Evolutionary conservation across 1,140 invertebrate species (phyloP).

Genomic region (Trachelipus rathkii): DNA sequence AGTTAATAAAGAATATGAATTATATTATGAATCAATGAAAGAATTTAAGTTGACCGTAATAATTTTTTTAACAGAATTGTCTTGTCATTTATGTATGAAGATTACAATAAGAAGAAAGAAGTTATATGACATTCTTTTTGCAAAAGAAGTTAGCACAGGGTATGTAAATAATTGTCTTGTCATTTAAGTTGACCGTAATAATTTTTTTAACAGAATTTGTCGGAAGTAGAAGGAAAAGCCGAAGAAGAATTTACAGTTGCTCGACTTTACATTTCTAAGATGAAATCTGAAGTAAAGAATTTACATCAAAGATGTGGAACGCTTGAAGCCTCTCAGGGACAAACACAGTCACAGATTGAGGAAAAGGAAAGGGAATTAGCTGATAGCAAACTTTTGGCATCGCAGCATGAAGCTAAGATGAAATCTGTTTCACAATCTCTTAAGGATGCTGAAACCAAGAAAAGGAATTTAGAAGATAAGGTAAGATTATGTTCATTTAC

Average conservation of each 20-base stretch:
- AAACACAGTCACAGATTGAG: conserved; percentile 85
- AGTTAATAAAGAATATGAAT: too few relatives aligned
- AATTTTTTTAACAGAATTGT: too few relatives aligned
- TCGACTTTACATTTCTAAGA: conserved; percentile 92
- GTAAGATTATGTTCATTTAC: conserved; percentile 70
- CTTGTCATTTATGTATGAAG: too few relatives aligned
- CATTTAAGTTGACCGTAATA: too few relatives aligned
- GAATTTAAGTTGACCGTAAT: too few relatives aligned
- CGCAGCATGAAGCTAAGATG: conserved; percentile 94
- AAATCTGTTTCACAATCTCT: conserved; percentile 90
- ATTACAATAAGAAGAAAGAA: too few relatives aligned
- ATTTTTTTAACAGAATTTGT: conserved; percentile 27
- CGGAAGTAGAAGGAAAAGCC: conserved; percentile 74
- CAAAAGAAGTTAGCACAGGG: too few relatives aligned
- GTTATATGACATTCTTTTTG: too few relatives aligned
- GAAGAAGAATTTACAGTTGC: conserved; percentile 92
- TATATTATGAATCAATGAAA: too few relatives aligned
- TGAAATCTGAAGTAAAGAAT: conserved; percentile 96
- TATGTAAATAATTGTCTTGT: too few relatives aligned
- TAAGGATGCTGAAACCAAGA: conserved; percentile 90
- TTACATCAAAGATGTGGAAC: conserved; percentile 80
- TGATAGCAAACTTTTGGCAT: conserved; percentile 84
- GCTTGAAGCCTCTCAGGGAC: conserved; percentile 77
- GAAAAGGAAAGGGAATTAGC: conserved; percentile 87
- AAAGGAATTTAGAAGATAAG: conserved; percentile 86